These are phyloP conservation scores for Napeogenes sylphis DNA, from an alignment of 2,888 invertebrate genomes.

Conservation along the genomic window DNA sequence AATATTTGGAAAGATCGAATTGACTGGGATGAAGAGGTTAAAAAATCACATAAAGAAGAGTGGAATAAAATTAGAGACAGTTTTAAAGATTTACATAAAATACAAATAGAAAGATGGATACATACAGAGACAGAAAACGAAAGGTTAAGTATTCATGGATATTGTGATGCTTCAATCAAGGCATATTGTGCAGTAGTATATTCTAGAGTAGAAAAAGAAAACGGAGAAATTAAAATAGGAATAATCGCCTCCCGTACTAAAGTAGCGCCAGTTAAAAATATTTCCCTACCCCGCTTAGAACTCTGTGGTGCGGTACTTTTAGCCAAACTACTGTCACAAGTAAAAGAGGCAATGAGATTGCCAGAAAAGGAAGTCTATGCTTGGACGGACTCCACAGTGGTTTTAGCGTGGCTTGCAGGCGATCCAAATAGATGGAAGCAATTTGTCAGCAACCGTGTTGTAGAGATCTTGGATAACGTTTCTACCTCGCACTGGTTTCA, in stretches of 20 bases:
- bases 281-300: slow-evolving; percentile 34
- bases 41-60: slow-evolving; percentile 12
- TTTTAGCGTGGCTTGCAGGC: slow-evolving; percentile 29
- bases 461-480: slow-evolving; percentile 29
- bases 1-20: slow-evolving; percentile 29
- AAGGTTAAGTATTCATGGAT: slow-evolving; percentile 22
- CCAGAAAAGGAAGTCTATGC: slow-evolving; percentile 20
- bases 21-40: slow-evolving; percentile 20
- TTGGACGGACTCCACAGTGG: slow-evolving; percentile 26
- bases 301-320: slow-evolving; percentile 33
- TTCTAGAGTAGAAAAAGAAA: slow-evolving; percentile 17
- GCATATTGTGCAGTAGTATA: slow-evolving; percentile 35
- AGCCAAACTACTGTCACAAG: slow-evolving; percentile 29
- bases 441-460: slow-evolving; percentile 31
- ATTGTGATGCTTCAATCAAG: slow-evolving; percentile 31
- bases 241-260: slow-evolving; percentile 33
- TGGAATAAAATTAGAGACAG: slow-evolving; percentile 22
- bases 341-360: slow-evolving; percentile 30
- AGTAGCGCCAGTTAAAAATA: slow-evolving; percentile 35
- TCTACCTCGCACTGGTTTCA: slow-evolving; percentile 20
- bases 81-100: slow-evolving; percentile 14
- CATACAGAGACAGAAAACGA: slow-evolving; percentile 9
- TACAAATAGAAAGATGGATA: slow-evolving; percentile 15
- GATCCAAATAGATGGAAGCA: slow-evolving; percentile 32
- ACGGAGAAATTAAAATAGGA: slow-evolving; percentile 19